Percentiles rank a stretch among this genome's conserved stretches.
Evolutionary conservation across 2,113 vertebrate species (phyloP).

Genomic region (Opisthocomus hoazin): DNA sequence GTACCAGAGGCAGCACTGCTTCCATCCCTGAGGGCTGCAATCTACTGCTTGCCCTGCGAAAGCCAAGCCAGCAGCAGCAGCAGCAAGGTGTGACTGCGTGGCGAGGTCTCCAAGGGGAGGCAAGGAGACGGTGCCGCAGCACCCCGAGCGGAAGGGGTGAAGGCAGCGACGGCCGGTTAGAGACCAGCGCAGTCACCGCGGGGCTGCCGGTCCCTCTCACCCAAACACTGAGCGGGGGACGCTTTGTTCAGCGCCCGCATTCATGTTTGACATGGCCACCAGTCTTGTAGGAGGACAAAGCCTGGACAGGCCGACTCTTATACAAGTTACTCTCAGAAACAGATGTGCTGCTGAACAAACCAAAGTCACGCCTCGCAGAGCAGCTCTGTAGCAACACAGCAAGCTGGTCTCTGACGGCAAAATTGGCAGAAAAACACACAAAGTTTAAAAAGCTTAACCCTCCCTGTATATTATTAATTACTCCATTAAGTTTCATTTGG

Average conservation of each 20-base stretch:
- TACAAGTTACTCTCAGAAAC: neutral
- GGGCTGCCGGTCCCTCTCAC: neutral
- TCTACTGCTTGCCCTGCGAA: neutral
- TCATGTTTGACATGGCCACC: neutral
- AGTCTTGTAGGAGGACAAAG: neutral
- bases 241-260: neutral
- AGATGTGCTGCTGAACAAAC: neutral
- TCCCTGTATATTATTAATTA: neutral
- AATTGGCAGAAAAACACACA: neutral
- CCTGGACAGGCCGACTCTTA: neutral
- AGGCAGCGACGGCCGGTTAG: neutral
- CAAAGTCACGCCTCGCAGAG: neutral
- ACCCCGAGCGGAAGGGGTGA: neutral
- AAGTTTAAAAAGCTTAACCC: conserved; percentile 21
- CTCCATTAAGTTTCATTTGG: neutral
- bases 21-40: neutral
- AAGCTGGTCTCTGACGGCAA: neutral
- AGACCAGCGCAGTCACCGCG: neutral
- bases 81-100: neutral
- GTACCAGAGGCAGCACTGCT: accelerated
- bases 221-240: neutral
- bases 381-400: neutral
- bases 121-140: neutral
- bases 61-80: neutral
- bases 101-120: neutral